A percentile compares a stretch with the other conserved stretches of the same genome.
phyloP scores from a whole-genome alignment of 2,888 invertebrate genomes.

The Stenolophus ochropezus region DNA sequence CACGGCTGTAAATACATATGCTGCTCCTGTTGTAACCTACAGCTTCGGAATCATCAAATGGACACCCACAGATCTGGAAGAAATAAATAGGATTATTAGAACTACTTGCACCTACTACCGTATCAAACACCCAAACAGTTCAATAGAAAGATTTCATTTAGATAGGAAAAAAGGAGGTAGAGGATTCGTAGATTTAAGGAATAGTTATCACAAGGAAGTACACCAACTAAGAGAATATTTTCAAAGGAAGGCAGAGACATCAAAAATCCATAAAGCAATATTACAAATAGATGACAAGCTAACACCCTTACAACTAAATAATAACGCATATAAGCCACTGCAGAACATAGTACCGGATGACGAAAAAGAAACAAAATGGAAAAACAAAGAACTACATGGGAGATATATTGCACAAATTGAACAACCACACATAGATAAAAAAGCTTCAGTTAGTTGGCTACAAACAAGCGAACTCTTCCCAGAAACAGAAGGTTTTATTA shows the following conservation, averaged over 20 bases:
- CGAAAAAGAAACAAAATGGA: background rate
- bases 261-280: background rate
- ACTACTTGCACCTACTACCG: background rate
- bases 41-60: constrained; percentile 3
- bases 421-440: background rate
- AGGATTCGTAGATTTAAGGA: background rate
- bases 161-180: background rate
- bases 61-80: too few relatives aligned
- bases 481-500: background rate
- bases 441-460: constrained; percentile 13
- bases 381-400: constrained; percentile 35
- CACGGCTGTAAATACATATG: background rate
- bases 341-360: background rate
- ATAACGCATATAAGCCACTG: background rate
- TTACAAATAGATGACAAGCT: background rate
- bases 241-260: background rate
- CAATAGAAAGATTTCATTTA: background rate
- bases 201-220: background rate
- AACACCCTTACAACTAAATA: background rate
- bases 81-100: background rate
- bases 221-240: background rate
- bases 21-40: background rate
- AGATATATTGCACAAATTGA: constrained; percentile 18
- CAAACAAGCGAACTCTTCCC: background rate
- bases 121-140: background rate